A percentile compares a stretch with the other conserved stretches of the same genome.
phyloP scores from a whole-genome alignment of 2,113 vertebrate genomes.

The Zosterops hypoxanthus region DNA sequence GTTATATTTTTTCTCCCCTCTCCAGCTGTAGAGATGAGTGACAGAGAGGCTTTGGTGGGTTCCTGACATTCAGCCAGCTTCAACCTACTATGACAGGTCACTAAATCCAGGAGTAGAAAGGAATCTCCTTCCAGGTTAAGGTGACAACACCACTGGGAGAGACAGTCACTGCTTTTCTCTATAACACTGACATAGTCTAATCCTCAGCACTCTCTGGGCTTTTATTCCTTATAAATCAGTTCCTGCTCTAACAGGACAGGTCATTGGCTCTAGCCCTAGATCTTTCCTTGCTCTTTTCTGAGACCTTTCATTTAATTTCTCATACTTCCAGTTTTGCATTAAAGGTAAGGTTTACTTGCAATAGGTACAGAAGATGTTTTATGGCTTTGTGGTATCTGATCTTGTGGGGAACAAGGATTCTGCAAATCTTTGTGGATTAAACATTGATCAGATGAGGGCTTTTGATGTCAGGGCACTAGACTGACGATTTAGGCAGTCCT shows the following conservation, averaged over 20 bases:
- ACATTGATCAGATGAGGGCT: background rate
- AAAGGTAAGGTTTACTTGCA: background rate
- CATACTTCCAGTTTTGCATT: background rate
- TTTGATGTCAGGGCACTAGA: background rate
- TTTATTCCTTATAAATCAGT: background rate
- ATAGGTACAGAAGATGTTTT: background rate
- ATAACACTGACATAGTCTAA: background rate
- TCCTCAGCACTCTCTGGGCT: background rate
- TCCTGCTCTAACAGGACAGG: background rate
- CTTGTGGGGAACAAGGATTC: background rate
- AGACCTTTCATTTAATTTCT: background rate
- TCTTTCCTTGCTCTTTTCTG: background rate
- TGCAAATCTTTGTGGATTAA: background rate
- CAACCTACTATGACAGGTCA: background rate
- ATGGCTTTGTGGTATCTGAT: background rate
- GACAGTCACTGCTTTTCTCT: background rate
- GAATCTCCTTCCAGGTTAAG: background rate
- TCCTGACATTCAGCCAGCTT: background rate
- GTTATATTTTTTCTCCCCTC: background rate
- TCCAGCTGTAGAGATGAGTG: background rate
- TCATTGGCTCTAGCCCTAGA: background rate
- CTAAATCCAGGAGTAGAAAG: background rate
- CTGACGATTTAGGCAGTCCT: background rate
- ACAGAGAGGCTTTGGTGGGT: background rate
- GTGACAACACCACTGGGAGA: background rate